Evolutionary conservation across 2,113 vertebrate genomes (phyloP).

Genomic region (Gulo gulo): DNA sequence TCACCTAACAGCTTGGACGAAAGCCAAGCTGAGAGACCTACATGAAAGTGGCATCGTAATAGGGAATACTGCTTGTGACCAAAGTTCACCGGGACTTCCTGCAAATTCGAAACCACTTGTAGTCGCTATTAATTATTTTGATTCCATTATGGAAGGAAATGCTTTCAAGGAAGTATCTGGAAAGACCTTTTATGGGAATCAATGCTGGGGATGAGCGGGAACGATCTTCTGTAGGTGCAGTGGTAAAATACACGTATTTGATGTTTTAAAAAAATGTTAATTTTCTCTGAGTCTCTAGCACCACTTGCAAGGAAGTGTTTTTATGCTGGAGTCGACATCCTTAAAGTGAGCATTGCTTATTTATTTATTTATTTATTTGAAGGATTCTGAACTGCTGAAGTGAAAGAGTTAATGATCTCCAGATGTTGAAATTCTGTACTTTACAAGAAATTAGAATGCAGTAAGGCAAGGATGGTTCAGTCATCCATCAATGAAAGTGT

Average conservation of each 20-base stretch:
- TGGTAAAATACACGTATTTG: background rate
- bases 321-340: slow-evolving; percentile 52
- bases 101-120: slow-evolving; percentile 61
- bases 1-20: slow-evolving; percentile 84
- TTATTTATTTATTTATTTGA: slow-evolving; percentile 49
- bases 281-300: slow-evolving; percentile 7
- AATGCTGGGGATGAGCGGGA: slow-evolving; percentile 33
- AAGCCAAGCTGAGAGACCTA: slow-evolving; percentile 83
- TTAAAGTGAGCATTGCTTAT: slow-evolving; percentile 48
- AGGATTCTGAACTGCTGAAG: slow-evolving; percentile 56
- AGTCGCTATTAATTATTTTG: slow-evolving; percentile 61
- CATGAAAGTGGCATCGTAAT: slow-evolving; percentile 76
- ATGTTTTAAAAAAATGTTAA: background rate
- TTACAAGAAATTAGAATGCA: slow-evolving; percentile 70
- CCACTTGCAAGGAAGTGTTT: slow-evolving; percentile 13
- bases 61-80: slow-evolving; percentile 67
- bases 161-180: background rate
- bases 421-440: slow-evolving; percentile 74
- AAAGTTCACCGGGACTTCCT: slow-evolving; percentile 76
- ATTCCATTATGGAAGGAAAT: slow-evolving; percentile 33
- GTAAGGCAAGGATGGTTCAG: slow-evolving; percentile 71
- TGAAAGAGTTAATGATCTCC: slow-evolving; percentile 70
- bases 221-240: background rate
- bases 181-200: background rate
- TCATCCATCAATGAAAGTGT: slow-evolving; percentile 43